A percentile compares a stretch with the other conserved stretches of the same genome.
Evolutionary conservation across 2,888 invertebrate genomes (phyloP).

Genomic region (Tupiocoris notatus): DNA sequence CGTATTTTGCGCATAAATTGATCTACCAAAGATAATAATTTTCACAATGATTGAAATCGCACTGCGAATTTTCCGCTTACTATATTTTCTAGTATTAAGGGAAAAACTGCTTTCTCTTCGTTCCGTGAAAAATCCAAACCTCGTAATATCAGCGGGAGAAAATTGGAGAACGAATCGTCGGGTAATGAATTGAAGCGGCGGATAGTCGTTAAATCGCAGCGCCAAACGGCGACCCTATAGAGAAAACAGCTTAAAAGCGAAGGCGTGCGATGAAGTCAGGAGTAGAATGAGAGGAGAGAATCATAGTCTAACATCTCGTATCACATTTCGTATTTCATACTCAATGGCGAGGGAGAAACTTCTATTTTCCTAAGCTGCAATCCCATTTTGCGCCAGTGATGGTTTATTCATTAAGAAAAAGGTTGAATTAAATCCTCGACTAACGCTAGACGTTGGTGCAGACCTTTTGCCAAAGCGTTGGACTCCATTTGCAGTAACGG

Average conservation of each 20-base stretch:
- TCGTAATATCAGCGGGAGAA: too few species aligned
- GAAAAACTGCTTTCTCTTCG: too few species aligned
- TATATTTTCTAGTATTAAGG: too few species aligned
- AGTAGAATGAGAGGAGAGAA: neutral
- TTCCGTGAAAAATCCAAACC: too few species aligned
- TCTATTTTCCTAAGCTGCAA: slow-evolving; percentile 41
- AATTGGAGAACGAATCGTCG: too few species aligned
- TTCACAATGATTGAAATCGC: too few species aligned
- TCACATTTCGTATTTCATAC: too few species aligned
- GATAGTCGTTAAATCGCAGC: slow-evolving; percentile 1
- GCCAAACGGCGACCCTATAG: neutral
- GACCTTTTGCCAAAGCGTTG: slow-evolving; percentile 30
- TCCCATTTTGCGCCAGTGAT: slow-evolving; percentile 33
- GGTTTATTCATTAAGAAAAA: slow-evolving; percentile 40
- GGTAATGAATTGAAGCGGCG: neutral
- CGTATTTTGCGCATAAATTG: too few species aligned
- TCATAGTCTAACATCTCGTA: neutral
- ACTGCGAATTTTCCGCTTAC: too few species aligned
- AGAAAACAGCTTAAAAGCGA: too few species aligned
- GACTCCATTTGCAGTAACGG: neutral
- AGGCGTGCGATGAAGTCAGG: too few species aligned
- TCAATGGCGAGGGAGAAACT: neutral
- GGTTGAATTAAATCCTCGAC: slow-evolving; percentile 34
- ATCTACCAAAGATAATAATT: too few species aligned
- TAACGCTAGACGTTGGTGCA: neutral